Evolutionary conservation across 2,888 invertebrate species (phyloP), one percentile per base, ranked within the genome.

Genomic region (Andrena fulva): DNA sequence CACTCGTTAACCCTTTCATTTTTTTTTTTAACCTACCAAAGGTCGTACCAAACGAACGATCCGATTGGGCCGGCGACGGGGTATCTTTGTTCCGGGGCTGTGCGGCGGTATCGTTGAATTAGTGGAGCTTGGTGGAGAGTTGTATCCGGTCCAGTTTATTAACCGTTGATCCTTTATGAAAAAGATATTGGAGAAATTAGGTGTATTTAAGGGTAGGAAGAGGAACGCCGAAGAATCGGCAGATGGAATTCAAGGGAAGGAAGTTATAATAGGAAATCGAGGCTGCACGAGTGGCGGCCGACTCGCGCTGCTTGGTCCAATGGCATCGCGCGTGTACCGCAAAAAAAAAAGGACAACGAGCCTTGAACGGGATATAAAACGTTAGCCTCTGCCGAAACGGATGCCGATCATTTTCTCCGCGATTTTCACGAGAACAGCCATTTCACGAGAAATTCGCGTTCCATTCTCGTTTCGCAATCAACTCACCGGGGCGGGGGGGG

Each of bases 381-480:
- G 42, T 27, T 29, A n/a, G 31, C 31, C 59, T 33, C 54, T 48
- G 67, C 24, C 42, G 29, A 42, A 76, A 75, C 76, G 60, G 60
- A 75, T 69, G 71, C 68, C 54, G 72, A 84, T 80, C 67, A 84
- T 87, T 81, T 79, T 52, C 72, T 60, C 33, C 7, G 54, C 54
- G 63, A 84, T 84, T 76, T 84, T 59, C 66, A 29, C 33, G 54
- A 35, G 72, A 56, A 72, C 59, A 50, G 59, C 62, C 77, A 66
- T 77, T 56, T 42, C 35, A 67, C 60, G 73, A 68, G 62, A 76
- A 77, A 76, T 42, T 20, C 68, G 63, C 63, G 73, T 83, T 66
- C 68, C 24, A 69, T 74, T 73, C 77, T 73, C 73, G 68, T 87
- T 75, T 70, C 59, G 72, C 79, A 73, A 85, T 87, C 87, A 59